A percentile compares a stretch with the other conserved stretches of the same genome.
Conservation (phyloP, 1,140 invertebrate genomes). For the Pseudomyrmex dendroicus region DNA sequence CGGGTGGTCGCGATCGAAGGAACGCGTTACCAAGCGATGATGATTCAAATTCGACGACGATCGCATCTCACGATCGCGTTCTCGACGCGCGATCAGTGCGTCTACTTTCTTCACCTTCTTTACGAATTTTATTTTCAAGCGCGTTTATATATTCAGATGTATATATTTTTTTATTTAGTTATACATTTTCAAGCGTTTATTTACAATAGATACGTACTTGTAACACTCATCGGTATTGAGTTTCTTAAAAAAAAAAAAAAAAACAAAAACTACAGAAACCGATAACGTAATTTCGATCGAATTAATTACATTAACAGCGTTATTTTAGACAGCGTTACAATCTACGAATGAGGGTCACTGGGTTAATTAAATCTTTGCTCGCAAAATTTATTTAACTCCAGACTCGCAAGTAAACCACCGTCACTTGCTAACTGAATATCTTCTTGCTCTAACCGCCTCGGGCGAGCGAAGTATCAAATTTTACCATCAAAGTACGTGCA, state of each 20-base stretch:
- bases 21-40: slow-evolving; percentile 36
- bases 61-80: slow-evolving; percentile 7
- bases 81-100: not conserved
- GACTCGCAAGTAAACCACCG: no score
- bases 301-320: not conserved
- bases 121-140: not conserved
- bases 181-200: no score
- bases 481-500: not conserved
- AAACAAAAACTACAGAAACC: not conserved
- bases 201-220: no score
- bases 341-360: no score
- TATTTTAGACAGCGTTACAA: no score
- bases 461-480: not conserved
- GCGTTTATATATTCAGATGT: not conserved
- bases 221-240: no score
- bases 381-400: no score
- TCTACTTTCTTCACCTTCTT: not conserved
- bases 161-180: not conserved
- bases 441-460: not conserved
- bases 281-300: not conserved
- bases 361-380: no score
- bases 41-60: slow-evolving; percentile 19
- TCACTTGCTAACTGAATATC: no score
- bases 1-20: slow-evolving; percentile 25
- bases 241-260: no score